phyloP scores from a whole-genome alignment of 2,113 vertebrate species.

The Callocephalon fimbriatum region DNA sequence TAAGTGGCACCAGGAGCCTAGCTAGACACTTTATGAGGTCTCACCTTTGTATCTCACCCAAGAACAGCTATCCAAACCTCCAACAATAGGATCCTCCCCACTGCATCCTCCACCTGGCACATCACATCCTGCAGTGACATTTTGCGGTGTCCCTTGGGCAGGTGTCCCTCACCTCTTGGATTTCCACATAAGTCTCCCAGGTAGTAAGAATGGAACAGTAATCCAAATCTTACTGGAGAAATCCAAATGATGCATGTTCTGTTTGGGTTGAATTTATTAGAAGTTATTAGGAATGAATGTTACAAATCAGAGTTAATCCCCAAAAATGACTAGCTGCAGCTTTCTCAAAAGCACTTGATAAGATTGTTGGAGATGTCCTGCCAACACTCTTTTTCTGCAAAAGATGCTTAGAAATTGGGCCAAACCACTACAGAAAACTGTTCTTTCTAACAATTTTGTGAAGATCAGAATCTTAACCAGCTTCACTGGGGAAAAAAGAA shows the following conservation, averaged over 20 bases:
- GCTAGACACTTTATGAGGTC: neutral
- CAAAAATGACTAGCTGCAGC: neutral
- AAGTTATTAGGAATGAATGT: neutral
- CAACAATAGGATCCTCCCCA: rapidly evolving
- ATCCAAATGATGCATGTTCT: neutral
- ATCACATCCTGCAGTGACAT: neutral
- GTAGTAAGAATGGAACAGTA: neutral
- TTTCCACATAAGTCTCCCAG: neutral
- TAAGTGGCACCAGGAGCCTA: neutral
- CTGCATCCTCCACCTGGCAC: neutral
- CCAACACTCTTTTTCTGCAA: neutral
- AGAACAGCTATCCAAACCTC: neutral
- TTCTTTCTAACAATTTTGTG: neutral
- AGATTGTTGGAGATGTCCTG: neutral
- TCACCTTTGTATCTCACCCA: neutral
- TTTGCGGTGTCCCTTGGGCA: neutral
- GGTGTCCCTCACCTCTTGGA: neutral
- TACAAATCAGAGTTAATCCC: neutral
- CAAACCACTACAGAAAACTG: neutral
- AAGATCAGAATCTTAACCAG: neutral
- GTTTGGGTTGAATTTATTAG: neutral
- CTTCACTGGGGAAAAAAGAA: neutral
- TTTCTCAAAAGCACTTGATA: neutral
- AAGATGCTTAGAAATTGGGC: neutral
- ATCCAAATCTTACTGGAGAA: neutral